Percentiles rank a stretch among this genome's conserved stretches.
Conservation (phyloP, 2,113 vertebrate genomes). For the Micronycteris hirsuta region DNA sequence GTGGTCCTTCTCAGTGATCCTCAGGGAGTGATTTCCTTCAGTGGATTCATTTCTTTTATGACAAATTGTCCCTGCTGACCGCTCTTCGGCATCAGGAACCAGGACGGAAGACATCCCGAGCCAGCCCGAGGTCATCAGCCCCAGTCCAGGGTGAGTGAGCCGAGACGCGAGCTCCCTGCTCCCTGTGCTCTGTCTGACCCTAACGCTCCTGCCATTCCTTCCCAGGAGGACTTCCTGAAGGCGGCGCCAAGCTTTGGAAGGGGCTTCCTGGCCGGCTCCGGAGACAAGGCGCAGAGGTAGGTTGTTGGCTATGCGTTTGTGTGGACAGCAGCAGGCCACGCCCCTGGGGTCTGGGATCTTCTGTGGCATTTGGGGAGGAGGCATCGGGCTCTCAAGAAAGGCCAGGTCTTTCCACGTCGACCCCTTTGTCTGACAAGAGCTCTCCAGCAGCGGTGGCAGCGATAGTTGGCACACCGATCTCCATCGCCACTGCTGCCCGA, state of each 20-base stretch:
- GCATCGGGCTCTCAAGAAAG: background rate
- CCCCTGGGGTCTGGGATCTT: background rate
- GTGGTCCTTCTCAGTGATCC: too few species aligned
- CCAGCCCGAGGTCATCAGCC: background rate
- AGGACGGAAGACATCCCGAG: background rate
- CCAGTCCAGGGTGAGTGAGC: background rate
- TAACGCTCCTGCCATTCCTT: rapidly evolving
- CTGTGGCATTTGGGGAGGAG: rapidly evolving
- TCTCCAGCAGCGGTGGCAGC: rapidly evolving
- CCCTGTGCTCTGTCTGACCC: rapidly evolving
- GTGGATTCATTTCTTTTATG: background rate
- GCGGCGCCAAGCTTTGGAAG: rapidly evolving
- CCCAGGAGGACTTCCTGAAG: background rate
- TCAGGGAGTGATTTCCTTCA: background rate
- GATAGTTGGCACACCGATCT: rapidly evolving
- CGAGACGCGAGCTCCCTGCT: rapidly evolving
- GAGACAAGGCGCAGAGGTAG: background rate
- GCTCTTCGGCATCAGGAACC: background rate
- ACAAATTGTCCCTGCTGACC: rapidly evolving
- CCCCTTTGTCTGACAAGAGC: too few species aligned
- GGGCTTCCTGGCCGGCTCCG: rapidly evolving
- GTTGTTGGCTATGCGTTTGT: rapidly evolving
- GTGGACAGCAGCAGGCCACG: background rate
- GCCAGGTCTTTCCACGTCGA: background rate
- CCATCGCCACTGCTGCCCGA: background rate